Base-by-base conservation (phyloP, 2,113 vertebrate species). In the Nasalis larvatus region DNA sequence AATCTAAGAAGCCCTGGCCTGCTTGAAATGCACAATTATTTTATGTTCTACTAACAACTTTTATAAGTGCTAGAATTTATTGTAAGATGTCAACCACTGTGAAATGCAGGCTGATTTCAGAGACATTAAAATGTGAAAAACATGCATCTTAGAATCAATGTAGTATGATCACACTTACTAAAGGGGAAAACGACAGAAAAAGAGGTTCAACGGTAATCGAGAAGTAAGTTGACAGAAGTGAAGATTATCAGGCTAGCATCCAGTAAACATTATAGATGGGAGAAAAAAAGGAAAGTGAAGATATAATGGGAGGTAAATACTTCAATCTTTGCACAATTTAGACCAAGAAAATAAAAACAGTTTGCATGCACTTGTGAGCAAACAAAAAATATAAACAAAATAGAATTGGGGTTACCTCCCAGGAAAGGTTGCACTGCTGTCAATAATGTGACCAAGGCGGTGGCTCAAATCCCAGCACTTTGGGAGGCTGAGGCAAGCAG, bases 1-100 rank as follows among this genome's bases (percentile, higher is more conserved):
- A 58, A 58, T 66, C 21, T 58, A 82, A 80, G 30, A 78, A 45
- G 32, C 14, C 49, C 25, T 42, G 40, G 40, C 27, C 69, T 86
- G 32, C 81, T 86, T 90, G 49, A 95, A 84, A 96, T 74, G 18
- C n/a, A 85, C 40, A 18, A 71, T 73, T 93, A 84, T 37, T 83
- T 92, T 66, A 74, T 47, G 23, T 86, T 94, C 60, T 35, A 73
- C 54, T 71, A 93, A 58, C 42, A 89, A 95, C 47, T 66, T 68
- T 91, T 60, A 13, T 40, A 93, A 94, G 12, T 78, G 54, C 52
- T 84, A 16, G 27, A 27, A 66, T 88, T 73, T 96, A 74, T 85
- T 52, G 37, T 63, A 88, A 85, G n/a, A 80, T 68, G 8, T 17
- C 17, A 76, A 49, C 18, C 13, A 27, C n/a, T 4, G 1, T 84